These are phyloP conservation scores for Polypedilum vanderplanki DNA, from an alignment of 1,140 invertebrate species.

Conservation along the genomic window DNA sequence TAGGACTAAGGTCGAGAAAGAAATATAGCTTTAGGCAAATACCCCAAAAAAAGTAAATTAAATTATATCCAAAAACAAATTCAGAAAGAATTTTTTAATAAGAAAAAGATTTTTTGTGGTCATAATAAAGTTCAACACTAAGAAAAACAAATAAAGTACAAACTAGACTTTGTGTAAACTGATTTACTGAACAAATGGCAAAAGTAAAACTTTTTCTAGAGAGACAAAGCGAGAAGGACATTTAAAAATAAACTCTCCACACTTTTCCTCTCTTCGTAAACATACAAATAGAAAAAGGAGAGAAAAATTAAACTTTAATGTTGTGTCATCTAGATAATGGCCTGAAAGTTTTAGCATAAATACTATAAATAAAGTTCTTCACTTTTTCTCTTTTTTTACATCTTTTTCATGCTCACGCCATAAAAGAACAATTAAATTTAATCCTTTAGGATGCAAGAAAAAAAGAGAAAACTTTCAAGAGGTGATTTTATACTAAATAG, in stretches of 20 bases:
- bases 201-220: background rate
- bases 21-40: too few species aligned
- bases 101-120: too few species aligned
- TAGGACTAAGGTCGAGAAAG: too few species aligned
- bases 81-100: too few species aligned
- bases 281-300: background rate
- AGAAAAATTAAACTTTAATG: slow-evolving; percentile 1
- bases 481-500: background rate
- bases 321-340: slow-evolving; percentile 17
- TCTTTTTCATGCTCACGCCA: background rate
- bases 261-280: too few species aligned
- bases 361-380: background rate
- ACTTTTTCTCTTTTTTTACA: background rate
- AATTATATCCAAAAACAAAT: too few species aligned
- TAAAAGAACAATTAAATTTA: slow-evolving; percentile 1
- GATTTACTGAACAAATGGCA: too few species aligned
- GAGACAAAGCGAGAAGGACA: background rate
- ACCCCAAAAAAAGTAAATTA: too few species aligned
- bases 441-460: background rate
- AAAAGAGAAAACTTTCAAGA: background rate
- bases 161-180: too few species aligned
- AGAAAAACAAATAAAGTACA: too few species aligned
- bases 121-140: too few species aligned
- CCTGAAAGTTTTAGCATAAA: slow-evolving; percentile 1
- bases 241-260: background rate